Base-by-base conservation (phyloP, 2,113 vertebrate genomes). In the Amblyornis subalaris region DNA sequence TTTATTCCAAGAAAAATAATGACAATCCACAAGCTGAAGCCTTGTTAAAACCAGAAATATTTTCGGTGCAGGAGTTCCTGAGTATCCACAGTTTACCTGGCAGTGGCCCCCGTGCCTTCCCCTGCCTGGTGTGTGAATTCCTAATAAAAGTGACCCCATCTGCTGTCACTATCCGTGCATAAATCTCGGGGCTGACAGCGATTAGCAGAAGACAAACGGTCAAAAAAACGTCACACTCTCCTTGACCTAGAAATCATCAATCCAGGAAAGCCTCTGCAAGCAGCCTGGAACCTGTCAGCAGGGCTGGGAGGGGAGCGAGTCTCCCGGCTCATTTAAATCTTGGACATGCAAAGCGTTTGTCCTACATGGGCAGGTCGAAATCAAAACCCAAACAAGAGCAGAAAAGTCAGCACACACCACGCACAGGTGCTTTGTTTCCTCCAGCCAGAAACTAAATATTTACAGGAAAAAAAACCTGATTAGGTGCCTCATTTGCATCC, bases 181-280 rank as follows among this genome's bases (percentile, higher is more conserved):
- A 93, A 91, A 96, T 96, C 94, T 96, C 51, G 0, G 4, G 58
- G 58, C 92, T 95, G 95, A 74, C 96, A 95, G 94, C 92, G 88
- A 96, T 95, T 96, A 96, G 69, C 75, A 51, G 79, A 95, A 96
- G 95, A 96, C 95, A 96, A 95, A 94, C 35, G 65, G 90, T 83
- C 94, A 96, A 54, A 90, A 85, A 89, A 77, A 42, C 4, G 1
- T 86, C 91, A 84, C 92, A 95, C 96, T 96, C 95, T 96, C 96
- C 96, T 96, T 96, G 96, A 96, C 96, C 96, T 95, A 96, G 95
- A 96, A 96, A 96, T 84, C 94, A 94, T 94, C 95, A 95, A 96
- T 96, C 93, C 96, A 95, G 79, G 79, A 80, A 62, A 88, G 85
- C 79, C 87, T 76, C 95, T 94, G 85, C 89, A 91, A 90, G 54